Evolutionary conservation across 2,797 vertebrate species (phyloP).

Genomic region (Macrochelys suwanniensis): DNA sequence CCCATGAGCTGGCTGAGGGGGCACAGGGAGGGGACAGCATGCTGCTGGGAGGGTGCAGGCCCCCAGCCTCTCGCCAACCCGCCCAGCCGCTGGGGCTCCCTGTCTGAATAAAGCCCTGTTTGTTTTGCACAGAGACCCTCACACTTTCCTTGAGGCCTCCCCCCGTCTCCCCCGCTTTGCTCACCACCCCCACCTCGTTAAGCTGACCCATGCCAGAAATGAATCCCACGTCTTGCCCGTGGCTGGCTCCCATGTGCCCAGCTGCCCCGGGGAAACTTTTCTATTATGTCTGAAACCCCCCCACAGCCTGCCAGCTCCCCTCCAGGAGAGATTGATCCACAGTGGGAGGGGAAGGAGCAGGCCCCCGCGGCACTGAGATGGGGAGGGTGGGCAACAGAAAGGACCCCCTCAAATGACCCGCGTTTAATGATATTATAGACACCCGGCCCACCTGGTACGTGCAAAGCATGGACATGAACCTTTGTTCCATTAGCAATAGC

Average conservation of each 20-base stretch:
- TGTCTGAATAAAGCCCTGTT: conserved; percentile 80
- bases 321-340: not conserved
- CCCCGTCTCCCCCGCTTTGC: accelerated
- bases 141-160: not conserved
- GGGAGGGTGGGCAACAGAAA: conserved; percentile 54
- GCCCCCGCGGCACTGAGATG: conserved; percentile 24
- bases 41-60: conserved; percentile 29
- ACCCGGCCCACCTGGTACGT: not conserved
- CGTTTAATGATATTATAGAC: not conserved
- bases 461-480: not conserved
- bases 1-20: not conserved
- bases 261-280: too few relatives aligned
- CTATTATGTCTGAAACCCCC: not conserved
- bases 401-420: not conserved
- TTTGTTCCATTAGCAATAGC: too few relatives aligned
- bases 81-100: conserved; percentile 76
- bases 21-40: not conserved
- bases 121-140: conserved; percentile 42
- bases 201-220: not conserved
- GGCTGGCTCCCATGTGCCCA: not conserved
- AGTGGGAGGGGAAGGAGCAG: conserved; percentile 38
- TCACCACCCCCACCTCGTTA: not conserved
- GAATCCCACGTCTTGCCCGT: not conserved
- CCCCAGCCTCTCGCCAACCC: conserved; percentile 31
- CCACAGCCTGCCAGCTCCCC: not conserved